phyloP scores from a whole-genome alignment of 2,888 invertebrate species.

The Toxonevra muliebris region DNA sequence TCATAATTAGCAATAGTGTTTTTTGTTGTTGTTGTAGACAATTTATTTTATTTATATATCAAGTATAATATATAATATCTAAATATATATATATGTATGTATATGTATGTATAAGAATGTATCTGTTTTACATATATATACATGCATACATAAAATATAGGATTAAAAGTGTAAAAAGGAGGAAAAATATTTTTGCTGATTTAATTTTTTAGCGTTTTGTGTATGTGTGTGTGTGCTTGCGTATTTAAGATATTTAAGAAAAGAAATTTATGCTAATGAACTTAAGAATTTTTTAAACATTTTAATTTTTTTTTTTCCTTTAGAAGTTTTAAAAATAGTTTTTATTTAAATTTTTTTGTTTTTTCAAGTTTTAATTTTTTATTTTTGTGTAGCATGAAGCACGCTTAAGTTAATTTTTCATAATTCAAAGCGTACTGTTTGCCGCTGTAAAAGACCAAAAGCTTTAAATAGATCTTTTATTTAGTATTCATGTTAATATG shows the following conservation, averaged over 20 bases:
- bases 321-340: not conserved
- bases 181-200: not conserved
- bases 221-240: not conserved
- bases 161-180: not conserved
- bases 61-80: not conserved
- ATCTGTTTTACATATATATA: too few relatives aligned
- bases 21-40: not conserved
- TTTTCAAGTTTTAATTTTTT: conserved; percentile 5
- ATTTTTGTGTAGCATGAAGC: conserved; percentile 24
- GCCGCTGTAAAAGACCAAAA: conserved; percentile 61
- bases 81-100: not conserved
- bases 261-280: not conserved
- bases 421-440: conserved; percentile 58
- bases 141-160: too few relatives aligned
- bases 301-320: not conserved
- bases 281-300: not conserved
- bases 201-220: not conserved
- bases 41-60: too few relatives aligned
- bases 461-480: conserved; percentile 55
- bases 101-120: not conserved
- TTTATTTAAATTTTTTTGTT: conserved; percentile 10
- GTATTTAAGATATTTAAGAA: not conserved
- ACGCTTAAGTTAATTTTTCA: conserved; percentile 35
- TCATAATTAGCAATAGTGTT: not conserved
- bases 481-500: conserved; percentile 36